Evolutionary conservation across 1,140 invertebrate genomes (phyloP), one percentile per base, ranked within the genome.

Genomic region (Varroa destructor): DNA sequence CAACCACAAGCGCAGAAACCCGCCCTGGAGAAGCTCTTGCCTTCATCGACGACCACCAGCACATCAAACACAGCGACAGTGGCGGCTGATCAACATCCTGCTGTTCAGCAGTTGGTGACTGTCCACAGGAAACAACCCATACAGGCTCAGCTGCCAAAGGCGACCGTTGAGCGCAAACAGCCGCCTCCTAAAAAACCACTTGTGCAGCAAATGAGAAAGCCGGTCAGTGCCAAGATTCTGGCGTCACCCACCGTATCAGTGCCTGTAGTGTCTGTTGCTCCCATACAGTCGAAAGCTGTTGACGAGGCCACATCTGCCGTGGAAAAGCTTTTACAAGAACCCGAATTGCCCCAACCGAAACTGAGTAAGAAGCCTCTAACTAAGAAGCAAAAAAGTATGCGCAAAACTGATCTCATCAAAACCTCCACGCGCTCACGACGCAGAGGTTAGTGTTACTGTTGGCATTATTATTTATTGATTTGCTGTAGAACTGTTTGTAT

Each of bases 371-470:
- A 67, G 46, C 61, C 61, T 36, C 46, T 67, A 37, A 67, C 40
- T 37, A 67, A 67, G 8, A 67, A 67, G 61, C 61, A 67, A 46
- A 67, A 46, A 37, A 67, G 61, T 46, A 67, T 67, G 61, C 14
- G 61, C 12, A 67, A 67, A 67, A 67, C 61, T 43, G 61, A 67
- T 67, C 61, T 67, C 61, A 67, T 67, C 61, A 67, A 67, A 37
- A 67, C 61, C 40, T 67, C 61, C 2, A 67, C 61, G 1, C 10
- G 61, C 1, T 67, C 61, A 43, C 61, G 61, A 14, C 61, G 61
- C 12, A 67, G 61, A 67, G 61, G 61, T 67, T 12, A 40, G 61
- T 67, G 12, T 37, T 36, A 58, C 8, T 46, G 61, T 43, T 67
- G 2, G 36, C 61, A 10, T 14, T 5, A 5, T 58, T 12, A 6